Percentiles rank a stretch among this genome's conserved stretches.
phyloP scores from a whole-genome alignment of 2,113 vertebrate species.

The Rana temporaria region DNA sequence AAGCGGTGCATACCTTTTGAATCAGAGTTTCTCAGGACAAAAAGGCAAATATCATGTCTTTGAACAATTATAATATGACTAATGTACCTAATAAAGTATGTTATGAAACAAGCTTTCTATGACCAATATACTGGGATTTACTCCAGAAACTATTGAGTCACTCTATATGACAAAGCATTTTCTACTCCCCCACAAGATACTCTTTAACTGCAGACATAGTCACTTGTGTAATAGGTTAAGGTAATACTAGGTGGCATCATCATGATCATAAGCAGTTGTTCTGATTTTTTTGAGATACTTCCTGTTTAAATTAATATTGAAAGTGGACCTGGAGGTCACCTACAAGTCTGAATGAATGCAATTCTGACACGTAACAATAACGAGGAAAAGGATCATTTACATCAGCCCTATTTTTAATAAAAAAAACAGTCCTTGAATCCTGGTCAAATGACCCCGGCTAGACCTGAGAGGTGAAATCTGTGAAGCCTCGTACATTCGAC shows the following conservation, averaged over 20 bases:
- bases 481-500: too few relatives aligned
- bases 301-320: too few relatives aligned
- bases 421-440: too few relatives aligned
- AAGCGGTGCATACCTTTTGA: too few relatives aligned
- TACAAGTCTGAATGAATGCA: too few relatives aligned
- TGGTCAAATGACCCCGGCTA: too few relatives aligned
- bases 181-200: conserved; percentile 27
- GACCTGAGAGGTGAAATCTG: too few relatives aligned
- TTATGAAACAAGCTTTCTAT: background rate
- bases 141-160: conserved; percentile 37
- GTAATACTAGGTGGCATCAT: background rate
- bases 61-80: conserved; percentile 1
- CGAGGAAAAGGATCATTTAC: too few relatives aligned
- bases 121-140: background rate
- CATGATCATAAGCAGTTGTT: background rate
- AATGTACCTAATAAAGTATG: background rate
- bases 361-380: too few relatives aligned
- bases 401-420: too few relatives aligned
- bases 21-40: too few relatives aligned
- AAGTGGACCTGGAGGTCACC: too few relatives aligned
- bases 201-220: conserved; percentile 10
- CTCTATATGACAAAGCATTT: conserved; percentile 1
- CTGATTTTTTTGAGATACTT: background rate
- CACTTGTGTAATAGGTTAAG: background rate
- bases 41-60: conserved; percentile 5